These are phyloP conservation scores for Tenthredo scrophulariae DNA, from an alignment of 2,888 invertebrate genomes.

Conservation along the genomic window DNA sequence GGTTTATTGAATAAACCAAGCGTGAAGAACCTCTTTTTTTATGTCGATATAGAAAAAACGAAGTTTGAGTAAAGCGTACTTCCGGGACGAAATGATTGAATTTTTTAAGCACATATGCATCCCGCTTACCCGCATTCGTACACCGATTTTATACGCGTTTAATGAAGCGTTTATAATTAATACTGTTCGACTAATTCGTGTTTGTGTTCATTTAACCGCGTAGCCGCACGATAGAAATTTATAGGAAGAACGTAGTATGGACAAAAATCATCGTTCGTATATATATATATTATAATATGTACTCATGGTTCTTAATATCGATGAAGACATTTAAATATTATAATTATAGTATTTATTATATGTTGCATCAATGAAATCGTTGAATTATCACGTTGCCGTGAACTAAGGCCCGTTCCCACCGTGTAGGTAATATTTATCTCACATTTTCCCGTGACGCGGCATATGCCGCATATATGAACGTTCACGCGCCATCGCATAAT, in stretches of 20 bases:
- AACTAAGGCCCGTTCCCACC: conserved; percentile 33
- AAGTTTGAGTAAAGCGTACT: not conserved
- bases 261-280: not conserved
- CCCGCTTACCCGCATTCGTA: conserved; percentile 18
- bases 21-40: not conserved
- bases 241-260: not conserved
- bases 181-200: not conserved
- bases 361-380: conserved; percentile 38
- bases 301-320: not conserved
- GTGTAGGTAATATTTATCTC: conserved; percentile 44
- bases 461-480: not conserved
- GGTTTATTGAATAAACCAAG: conserved; percentile 22
- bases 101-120: not conserved
- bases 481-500: conserved; percentile 51
- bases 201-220: not conserved
- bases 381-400: conserved; percentile 25
- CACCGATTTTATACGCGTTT: not conserved
- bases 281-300: not conserved
- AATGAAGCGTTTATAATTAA: conserved; percentile 14
- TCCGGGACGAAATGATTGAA: not conserved
- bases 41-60: not conserved
- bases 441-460: conserved; percentile 49
- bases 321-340: not conserved
- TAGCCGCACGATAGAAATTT: not conserved
- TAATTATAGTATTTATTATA: not conserved